Conservation (phyloP, 2,113 vertebrate genomes). For the Oncorhynchus gorbuscha region DNA sequence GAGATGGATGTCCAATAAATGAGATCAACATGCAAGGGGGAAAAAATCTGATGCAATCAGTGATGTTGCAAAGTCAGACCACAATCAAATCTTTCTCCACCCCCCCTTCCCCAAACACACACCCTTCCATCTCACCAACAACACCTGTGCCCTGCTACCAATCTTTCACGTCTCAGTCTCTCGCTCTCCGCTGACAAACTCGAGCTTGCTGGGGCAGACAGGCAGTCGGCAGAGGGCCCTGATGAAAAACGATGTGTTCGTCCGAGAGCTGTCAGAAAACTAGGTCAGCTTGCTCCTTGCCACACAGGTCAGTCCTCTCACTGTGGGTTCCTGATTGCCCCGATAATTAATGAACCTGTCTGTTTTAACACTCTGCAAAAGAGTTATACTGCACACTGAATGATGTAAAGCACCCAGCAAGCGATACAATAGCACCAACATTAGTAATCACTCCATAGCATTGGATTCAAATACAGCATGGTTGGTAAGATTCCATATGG, state of each 20-base stretch:
- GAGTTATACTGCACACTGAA: slow-evolving; percentile 15
- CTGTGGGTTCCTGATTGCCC: slow-evolving; percentile 15
- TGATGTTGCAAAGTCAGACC: not conserved
- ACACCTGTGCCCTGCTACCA: not conserved
- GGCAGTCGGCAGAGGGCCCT: slow-evolving; percentile 14
- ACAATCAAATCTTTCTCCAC: not conserved
- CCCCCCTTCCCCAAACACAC: not conserved
- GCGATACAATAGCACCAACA: not conserved
- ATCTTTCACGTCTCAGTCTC: slow-evolving; percentile 22
- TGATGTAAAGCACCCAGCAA: slow-evolving; percentile 1
- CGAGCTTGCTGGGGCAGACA: too few species aligned
- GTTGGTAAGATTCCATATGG: not conserved
- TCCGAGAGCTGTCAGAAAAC: slow-evolving; percentile 25
- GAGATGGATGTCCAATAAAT: not conserved
- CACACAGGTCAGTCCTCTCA: slow-evolving; percentile 27
- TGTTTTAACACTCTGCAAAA: slow-evolving; percentile 10
- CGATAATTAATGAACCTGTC: slow-evolving; percentile 45
- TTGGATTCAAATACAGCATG: not conserved
- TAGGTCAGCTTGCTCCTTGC: slow-evolving; percentile 32
- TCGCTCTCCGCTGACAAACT: too few species aligned
- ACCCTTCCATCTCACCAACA: not conserved
- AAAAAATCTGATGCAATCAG: not conserved
- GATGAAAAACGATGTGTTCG: slow-evolving; percentile 36
- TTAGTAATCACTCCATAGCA: not conserved
- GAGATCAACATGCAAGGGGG: not conserved